Base-by-base conservation (phyloP, 2,113 vertebrate species). In the Myrmophylax atrothorax region DNA sequence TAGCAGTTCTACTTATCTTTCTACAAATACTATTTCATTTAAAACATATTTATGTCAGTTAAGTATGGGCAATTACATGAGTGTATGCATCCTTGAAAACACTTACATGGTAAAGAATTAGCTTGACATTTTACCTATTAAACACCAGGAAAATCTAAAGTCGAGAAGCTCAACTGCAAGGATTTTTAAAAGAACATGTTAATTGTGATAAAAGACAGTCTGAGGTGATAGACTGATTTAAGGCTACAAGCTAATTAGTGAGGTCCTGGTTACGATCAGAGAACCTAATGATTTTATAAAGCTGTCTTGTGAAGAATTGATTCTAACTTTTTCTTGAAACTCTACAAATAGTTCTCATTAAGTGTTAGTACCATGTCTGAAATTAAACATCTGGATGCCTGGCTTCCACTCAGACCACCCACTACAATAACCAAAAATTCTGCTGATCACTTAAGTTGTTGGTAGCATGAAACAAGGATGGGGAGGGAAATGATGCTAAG, bases 211-310 rank as follows among this genome's bases (percentile, higher is more conserved):
- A 87, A 75, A 89, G 76, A 42, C 52, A 66, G 19, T 77, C 42
- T 77, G 83, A 89, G 13, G n/a, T 77, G 55, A 92, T 5, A 74
- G 70, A 62, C 56, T 76, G 29, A 85, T 92, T 76, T 68, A 49
- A 79, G 35, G 18, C 49, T 85, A 67, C 0, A 1, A 85, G n/a
- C 9, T 92, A 86, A 92, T 92, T 95, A 92, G 72, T 37, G 37
- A 84, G 63, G 67, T 77, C 59, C 72, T 76, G 13, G 19, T 52
- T 93, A 90, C 63, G 76, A 52, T 28, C 28, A 40, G 40, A 77
- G 63, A 56, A 35, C 19, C 18, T 88, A 85, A 92, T 90, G 70
- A 90, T 38, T 90, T 95, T 60, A 70, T 90, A 53, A 87, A 84
- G 68, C 76, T 84, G 50, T 66, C 80, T 40, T 70, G n/a, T 33